A percentile compares a stretch with the other conserved stretches of the same genome.
These are phyloP conservation scores for Nyctalus aviator DNA, from an alignment of 2,797 vertebrate genomes.

Conservation along the genomic window DNA sequence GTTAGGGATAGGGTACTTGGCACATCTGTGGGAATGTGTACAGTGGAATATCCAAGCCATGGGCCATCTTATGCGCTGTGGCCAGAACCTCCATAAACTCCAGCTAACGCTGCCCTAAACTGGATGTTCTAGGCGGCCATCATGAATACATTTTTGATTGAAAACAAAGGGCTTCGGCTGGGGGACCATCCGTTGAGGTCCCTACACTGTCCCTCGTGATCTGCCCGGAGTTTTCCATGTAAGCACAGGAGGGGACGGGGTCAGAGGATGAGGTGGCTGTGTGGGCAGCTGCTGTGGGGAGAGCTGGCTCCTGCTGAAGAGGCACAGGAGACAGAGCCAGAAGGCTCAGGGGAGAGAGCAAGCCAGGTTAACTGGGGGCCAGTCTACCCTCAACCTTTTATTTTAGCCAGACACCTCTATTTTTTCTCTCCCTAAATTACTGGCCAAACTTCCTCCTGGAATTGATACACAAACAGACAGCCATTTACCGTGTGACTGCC, in stretches of 20 bases:
- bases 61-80: not conserved
- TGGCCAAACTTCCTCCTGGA: conserved; percentile 78
- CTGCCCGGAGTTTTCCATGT: not conserved
- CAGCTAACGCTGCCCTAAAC: not conserved
- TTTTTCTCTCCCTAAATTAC: conserved; percentile 65
- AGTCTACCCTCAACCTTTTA: conserved; percentile 17
- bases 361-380: not conserved
- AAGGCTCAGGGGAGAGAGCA: not conserved
- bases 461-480: conserved; percentile 63
- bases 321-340: not conserved
- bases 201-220: not conserved
- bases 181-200: not conserved
- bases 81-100: conserved; percentile 6
- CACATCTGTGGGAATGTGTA: not conserved
- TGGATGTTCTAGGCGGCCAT: conserved; percentile 8
- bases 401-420: conserved; percentile 74
- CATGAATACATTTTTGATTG: not conserved
- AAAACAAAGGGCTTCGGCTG: conserved; percentile 52
- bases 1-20: not conserved
- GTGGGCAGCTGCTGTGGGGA: not conserved
- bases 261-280: not conserved
- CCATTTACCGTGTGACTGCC: conserved; percentile 67
- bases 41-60: not conserved
- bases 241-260: not conserved
- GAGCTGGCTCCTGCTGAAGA: conserved; percentile 4